Evolutionary conservation across 2,888 invertebrate genomes (phyloP), one percentile per base, ranked within the genome.

Genomic region (Amblyteles armatorius): DNA sequence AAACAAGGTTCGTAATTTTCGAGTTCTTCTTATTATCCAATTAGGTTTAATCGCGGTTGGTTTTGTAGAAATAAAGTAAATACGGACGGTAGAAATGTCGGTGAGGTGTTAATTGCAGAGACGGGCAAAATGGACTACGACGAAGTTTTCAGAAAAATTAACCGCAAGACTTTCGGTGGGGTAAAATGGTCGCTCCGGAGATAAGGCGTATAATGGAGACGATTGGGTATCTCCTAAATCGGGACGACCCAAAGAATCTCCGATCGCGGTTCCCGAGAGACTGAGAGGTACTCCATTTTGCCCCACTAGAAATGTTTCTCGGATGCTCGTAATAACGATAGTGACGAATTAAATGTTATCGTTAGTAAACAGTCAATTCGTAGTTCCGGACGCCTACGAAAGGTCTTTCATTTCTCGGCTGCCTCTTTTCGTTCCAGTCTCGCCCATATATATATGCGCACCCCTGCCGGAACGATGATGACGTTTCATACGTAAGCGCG

Each of bases 1-100:
- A 84, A 79, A 72, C 74, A 71, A 84, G 84, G 84, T 84, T 82
- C 65, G 84, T 84, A 57, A 19, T 11, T 19, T 6, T 48, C 65
- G 7, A 11, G 9, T 26, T 26, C n/a, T 63, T 26, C 16, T 33
- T 16, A 33, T 63, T 63, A 7, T 33, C 3, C n/a, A 1, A 63
- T 63, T 63, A 33, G 22, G 13, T 19, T 7, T 33, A 33, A 33
- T 63, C 9, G 63, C 19, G n/a, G 16, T 71, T 82, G 63, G 44
- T 36, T 52, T 55, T 69, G 40, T 63, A 3, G 19, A 63, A 11
- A 40, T 0, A 40, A 2, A 40, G 40, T 40, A 11, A 40, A 40
- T 9, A 0, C 1, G 40, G 11, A 40, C 11, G 40, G 9, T 11
- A 11, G 7, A 40, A 40, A 40, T 16, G 3, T 48, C 4, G 44